Base-by-base conservation (phyloP, 1,140 invertebrate genomes). In the Drosophila funebris region DNA sequence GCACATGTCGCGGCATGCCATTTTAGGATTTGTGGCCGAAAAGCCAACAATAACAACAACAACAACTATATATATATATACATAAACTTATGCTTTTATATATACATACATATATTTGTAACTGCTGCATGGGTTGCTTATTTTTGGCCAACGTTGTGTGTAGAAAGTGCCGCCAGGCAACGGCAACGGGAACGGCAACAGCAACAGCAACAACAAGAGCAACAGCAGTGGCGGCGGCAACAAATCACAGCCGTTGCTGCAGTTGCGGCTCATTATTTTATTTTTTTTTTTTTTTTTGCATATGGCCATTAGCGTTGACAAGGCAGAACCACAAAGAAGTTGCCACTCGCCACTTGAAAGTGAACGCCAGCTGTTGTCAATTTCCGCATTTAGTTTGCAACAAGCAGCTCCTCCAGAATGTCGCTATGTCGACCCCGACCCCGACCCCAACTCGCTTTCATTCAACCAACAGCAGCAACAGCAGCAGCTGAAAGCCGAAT, bases 231-330 rank as follows among this genome's bases (percentile, higher is more conserved):
- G 66, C 79, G 70, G 41, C 73, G 60, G 48, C 67, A 75, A 75
- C 72, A 75, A 76, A 78, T 78, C 76, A 78, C 70, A 70, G 66
- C 36, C 46, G 39, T 41, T 33, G 76, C 63, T 54, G 77, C 70
- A 83, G 79, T 78, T 61, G 78, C 73, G 66, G 78, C 81, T 85
- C 76, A 77, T 79, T 77, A 77, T 79, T 76, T 78, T 78, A 71
- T 63, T 48, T 52, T 68, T 85, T 87, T 85, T 78, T 77, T 74
- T 62, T 48, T 52, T 68, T 85, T 85, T 85, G 81, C 81, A 85
- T 85, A 85, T 85, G 74, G 67, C 81, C 81, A 87, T 85, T 87
- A 87, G 81, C 81, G 78, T 70, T 87, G 82, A 85, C 81, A 87
- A 82, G 81, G 82, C 74, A 85, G 81, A 85, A 85, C 81, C 78